Evolutionary conservation across 1,140 invertebrate species (phyloP), one percentile per base, ranked within the genome.

Genomic region (Adoxophyes honmai): DNA sequence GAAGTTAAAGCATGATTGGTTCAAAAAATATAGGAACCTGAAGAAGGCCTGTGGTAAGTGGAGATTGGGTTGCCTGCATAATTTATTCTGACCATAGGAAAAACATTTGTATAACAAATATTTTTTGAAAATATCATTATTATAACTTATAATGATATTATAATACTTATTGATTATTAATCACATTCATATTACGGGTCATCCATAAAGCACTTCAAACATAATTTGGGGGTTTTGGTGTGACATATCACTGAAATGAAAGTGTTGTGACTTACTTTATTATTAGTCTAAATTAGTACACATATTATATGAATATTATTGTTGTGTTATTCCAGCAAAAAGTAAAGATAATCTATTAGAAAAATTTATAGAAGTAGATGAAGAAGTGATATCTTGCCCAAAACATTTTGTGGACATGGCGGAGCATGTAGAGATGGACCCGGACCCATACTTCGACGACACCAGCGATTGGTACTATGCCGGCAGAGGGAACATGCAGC

Each of bases 401-500:
- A 75, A 81, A 48, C 67, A 71, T 13, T 57, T 85, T 4, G 68
- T 86, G 5, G 71, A 83, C 13, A 63, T 81, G 34, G 85, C 83
- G n/a, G 70, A 64, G 2, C 72, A 78, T 38, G 56, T 76, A 4
- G 78, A 86, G 18, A 75, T 62, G 21, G 73, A 84, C 21, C 85
- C 85, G 0, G 80, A 85, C 11, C 72, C 72, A 3, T 73, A 79
- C 38, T 88, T 88, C 57, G 59, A 75, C 16, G 56, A 64, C 16
- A 59, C 64, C 7, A 84, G 80, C 57, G 86, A 88, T 58, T 88
- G 85, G 85, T 85, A 86, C 58, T 86, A 88, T 56, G 68, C 75
- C n/a, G 85, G 85, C 0, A 64, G 65, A 52, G 85, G 85, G 0
- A 88, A 86, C 54, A 53, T 86, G 35, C 77, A 82, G 8, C 52